Percentiles rank a stretch among this genome's conserved stretches.
These are phyloP conservation scores for Elachura formosa DNA, from an alignment of 2,113 vertebrate species.

Conservation along the genomic window DNA sequence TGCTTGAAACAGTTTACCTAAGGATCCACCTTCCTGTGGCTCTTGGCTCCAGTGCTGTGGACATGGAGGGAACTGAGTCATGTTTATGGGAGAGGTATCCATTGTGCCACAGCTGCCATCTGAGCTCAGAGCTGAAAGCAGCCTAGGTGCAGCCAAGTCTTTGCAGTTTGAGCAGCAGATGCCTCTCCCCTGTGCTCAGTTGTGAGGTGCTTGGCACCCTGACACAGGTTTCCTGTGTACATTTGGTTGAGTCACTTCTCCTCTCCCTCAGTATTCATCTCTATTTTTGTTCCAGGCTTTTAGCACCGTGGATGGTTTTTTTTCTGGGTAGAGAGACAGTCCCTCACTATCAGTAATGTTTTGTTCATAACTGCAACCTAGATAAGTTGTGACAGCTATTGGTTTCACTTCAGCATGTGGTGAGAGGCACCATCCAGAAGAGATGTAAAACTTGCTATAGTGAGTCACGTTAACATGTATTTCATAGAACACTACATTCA, in stretches of 20 bases:
- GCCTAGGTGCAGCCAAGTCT: background rate
- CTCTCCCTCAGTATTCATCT: background rate
- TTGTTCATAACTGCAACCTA: background rate
- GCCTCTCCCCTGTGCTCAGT: background rate
- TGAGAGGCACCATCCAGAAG: background rate
- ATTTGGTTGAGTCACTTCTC: background rate
- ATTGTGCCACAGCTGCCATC: rapidly evolving
- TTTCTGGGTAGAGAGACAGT: background rate
- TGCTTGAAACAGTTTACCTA: background rate
- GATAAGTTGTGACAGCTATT: background rate
- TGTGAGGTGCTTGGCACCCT: background rate
- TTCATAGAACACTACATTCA: background rate
- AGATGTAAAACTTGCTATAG: background rate
- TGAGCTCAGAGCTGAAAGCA: background rate
- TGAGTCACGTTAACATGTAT: background rate
- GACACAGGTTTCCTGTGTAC: background rate
- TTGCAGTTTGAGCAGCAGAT: background rate
- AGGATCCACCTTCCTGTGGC: background rate
- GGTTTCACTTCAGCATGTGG: background rate
- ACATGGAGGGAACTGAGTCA: background rate
- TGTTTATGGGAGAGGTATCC: background rate
- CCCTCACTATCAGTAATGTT: background rate
- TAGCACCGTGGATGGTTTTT: background rate
- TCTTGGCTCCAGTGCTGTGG: background rate
- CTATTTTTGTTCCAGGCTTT: background rate